These are phyloP conservation scores for Dicentrarchus labrax DNA, from an alignment of 2,113 vertebrate species.

Conservation along the genomic window DNA sequence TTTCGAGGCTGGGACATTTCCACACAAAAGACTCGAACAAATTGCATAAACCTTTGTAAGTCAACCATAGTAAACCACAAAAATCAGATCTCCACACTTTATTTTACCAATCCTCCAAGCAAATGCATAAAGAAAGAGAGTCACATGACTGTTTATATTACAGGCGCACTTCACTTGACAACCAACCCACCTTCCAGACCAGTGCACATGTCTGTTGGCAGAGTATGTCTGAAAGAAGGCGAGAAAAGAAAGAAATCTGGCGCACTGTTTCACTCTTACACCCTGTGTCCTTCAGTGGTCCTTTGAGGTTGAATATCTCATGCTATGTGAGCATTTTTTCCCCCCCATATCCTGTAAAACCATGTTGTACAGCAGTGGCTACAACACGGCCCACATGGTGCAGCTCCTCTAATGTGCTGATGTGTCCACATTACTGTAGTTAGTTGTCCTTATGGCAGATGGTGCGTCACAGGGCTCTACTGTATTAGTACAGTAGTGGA, in stretches of 20 bases:
- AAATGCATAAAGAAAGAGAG: neutral
- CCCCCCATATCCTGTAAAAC: conserved; percentile 40
- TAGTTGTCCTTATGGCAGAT: conserved; percentile 76
- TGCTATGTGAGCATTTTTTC: neutral
- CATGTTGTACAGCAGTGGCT: conserved; percentile 39
- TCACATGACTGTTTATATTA: neutral
- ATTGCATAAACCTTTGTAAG: neutral
- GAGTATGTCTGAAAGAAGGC: neutral
- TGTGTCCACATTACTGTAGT: conserved; percentile 72
- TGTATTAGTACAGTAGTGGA: conserved; percentile 56
- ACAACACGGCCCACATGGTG: conserved; percentile 39
- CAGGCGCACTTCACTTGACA: neutral
- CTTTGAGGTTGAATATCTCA: conserved; percentile 52
- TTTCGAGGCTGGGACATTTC: neutral
- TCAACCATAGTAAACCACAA: neutral
- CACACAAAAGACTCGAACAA: neutral
- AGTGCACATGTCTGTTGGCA: neutral
- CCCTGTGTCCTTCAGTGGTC: conserved; percentile 44
- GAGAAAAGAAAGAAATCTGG: neutral
- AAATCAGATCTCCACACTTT: neutral
- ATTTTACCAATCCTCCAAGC: neutral
- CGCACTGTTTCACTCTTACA: neutral
- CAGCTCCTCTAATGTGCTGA: conserved; percentile 75
- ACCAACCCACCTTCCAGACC: neutral
- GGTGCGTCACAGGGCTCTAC: conserved; percentile 48